Conservation (phyloP, 2,113 vertebrate genomes). For the Chaenogobius annularis region DNA sequence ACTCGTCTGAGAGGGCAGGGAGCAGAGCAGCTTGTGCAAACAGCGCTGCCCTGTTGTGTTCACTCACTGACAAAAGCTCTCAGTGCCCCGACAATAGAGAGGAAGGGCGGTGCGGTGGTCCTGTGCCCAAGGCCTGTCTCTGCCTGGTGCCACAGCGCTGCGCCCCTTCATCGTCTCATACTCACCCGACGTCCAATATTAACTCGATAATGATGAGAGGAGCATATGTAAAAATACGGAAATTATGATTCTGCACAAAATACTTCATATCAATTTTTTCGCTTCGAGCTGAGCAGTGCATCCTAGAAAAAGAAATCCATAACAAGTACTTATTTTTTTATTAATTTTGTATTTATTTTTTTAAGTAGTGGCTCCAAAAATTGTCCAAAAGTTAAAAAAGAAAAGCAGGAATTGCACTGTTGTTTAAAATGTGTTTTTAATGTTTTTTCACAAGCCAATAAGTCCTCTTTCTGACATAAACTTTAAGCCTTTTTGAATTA, state of each 20-base stretch:
- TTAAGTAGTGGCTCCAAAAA: too few relatives aligned
- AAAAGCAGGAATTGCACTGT: background rate
- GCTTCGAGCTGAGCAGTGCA: too few relatives aligned
- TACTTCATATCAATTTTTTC: background rate
- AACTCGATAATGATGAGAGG: conserved; percentile 11
- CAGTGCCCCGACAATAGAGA: conserved; percentile 69
- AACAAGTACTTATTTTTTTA: too few relatives aligned
- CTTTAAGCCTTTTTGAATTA: too few relatives aligned
- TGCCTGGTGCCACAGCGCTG: conserved; percentile 69
- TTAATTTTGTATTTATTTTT: too few relatives aligned
- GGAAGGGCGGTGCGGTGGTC: conserved; percentile 38
- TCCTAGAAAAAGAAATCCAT: too few relatives aligned
- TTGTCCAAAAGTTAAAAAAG: too few relatives aligned
- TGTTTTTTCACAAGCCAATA: too few relatives aligned
- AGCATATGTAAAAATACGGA: background rate
- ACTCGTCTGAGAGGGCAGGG: conserved; percentile 46
- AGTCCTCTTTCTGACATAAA: too few relatives aligned
- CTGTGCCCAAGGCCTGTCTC: conserved; percentile 58
- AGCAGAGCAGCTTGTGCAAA: conserved; percentile 61
- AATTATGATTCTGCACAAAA: background rate
- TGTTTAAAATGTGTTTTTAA: too few relatives aligned
- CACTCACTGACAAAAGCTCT: conserved; percentile 69
- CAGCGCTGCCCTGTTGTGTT: conserved; percentile 67
- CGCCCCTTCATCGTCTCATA: conserved; percentile 35
- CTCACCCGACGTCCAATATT: conserved; percentile 10